Conservation (phyloP, 2,888 invertebrate genomes). For the Drosophila glabriapex region DNA sequence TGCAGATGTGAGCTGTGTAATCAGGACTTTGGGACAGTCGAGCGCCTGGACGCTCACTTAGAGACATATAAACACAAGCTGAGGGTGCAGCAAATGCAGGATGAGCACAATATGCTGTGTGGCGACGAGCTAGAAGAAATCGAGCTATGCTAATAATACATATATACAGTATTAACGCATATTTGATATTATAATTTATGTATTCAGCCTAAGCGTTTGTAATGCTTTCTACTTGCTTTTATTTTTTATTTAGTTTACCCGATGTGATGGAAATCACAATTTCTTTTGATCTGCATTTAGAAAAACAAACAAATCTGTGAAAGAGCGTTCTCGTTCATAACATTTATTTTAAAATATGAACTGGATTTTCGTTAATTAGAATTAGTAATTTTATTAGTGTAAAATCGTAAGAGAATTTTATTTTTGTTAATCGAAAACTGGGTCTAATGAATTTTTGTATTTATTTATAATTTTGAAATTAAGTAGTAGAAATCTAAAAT, state of each 20-base stretch:
- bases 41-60: slow-evolving; percentile 38
- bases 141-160: not conserved
- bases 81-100: slow-evolving; percentile 22
- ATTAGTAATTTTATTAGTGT: not conserved
- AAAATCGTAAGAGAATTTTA: not conserved
- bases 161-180: not conserved
- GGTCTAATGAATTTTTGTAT: not conserved
- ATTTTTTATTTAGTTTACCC: not conserved
- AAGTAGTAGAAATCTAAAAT: not conserved
- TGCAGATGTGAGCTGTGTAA: slow-evolving; percentile 62
- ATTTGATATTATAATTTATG: not conserved
- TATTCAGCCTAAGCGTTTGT: not conserved
- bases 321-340: not conserved
- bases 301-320: not conserved
- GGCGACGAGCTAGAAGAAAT: not conserved
- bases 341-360: not conserved
- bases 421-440: not conserved
- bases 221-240: not conserved
- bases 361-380: not conserved
- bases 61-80: slow-evolving; percentile 43
- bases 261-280: not conserved
- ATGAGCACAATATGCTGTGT: slow-evolving; percentile 36
- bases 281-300: not conserved
- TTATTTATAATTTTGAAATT: not conserved
- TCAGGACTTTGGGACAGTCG: slow-evolving; percentile 23